Evolutionary conservation across 37 sponge, comb jelly and placozoan genomes (phyloP), one percentile per base, ranked within the genome.

Genomic region (Beroe ovata): DNA sequence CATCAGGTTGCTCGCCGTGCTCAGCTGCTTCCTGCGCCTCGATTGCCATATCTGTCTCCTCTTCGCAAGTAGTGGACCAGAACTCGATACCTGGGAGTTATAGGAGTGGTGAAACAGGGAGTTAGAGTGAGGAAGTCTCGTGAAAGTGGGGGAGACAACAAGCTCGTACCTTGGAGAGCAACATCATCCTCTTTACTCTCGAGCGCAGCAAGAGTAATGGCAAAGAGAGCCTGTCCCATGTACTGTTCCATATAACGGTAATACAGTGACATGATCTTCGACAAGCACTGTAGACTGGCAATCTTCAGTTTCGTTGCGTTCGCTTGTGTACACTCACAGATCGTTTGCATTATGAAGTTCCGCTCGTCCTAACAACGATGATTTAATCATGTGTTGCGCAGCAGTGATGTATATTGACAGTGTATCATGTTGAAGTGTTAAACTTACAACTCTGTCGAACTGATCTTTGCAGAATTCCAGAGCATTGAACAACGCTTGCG

Each of bases 61-160:
- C 96, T 38, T 99, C 99, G 88, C 99, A 99, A 16, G 96, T 94
- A 19, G 96, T 96, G n/a, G 96, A 95, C 99, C 99, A 99, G 88
- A 99, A 99, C 89, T 99, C 99, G 34, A 99, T 95, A 8, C 96
- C 84, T 77, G 41, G 8, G 28, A n/a, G n/a, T n/a, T n/a, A n/a
- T n/a, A n/a, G n/a, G n/a, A n/a, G n/a, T n/a, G n/a, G n/a, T n/a
- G n/a, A n/a, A n/a, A n/a, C n/a, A n/a, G n/a, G n/a, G n/a, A 61
- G 4, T 22, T 61, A 20, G 23, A 20, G 63, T 22, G n/a, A 58
- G 59, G 59, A 58, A 58, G 11, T 58, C 59, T 58, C 16, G 11
- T 19, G 16, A 58, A 11, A 19, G 16, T 58, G 59, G 11, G 16
- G 59, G 54, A 47, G 54, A 47, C 54, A 47, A 47, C 54, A 47